A percentile compares a stretch with the other conserved stretches of the same genome.
Evolutionary conservation across 2,797 vertebrate species (phyloP).

Genomic region (Clarias platycephalus): DNA sequence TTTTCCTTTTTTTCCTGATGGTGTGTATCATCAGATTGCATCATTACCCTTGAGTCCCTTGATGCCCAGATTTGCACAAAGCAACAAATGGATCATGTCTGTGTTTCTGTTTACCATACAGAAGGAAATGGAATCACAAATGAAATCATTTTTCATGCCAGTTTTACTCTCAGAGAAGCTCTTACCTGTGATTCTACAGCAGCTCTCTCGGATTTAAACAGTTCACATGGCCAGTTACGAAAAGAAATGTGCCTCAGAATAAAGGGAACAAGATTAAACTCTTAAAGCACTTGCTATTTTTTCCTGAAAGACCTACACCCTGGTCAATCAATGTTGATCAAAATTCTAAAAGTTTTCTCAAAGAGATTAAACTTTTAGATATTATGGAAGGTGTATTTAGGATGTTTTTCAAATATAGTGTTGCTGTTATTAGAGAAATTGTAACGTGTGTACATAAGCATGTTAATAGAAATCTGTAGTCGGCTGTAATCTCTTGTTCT

Average conservation of each 20-base stretch:
- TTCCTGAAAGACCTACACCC: neutral
- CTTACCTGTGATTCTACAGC: neutral
- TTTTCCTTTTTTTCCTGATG: neutral
- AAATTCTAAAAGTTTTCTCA: neutral
- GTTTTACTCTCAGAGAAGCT: neutral
- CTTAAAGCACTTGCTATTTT: neutral
- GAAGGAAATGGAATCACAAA: conserved; percentile 9
- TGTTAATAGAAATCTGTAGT: neutral
- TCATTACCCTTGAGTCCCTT: conserved; percentile 4
- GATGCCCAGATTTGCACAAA: neutral
- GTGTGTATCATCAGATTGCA: neutral
- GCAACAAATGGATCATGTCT: neutral
- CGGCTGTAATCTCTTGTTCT: neutral
- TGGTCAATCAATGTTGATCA: neutral
- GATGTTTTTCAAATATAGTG: neutral
- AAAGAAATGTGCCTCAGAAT: neutral
- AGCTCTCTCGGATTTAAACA: neutral
- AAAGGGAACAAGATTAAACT: neutral
- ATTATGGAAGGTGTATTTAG: neutral
- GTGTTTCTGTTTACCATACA: conserved; percentile 1
- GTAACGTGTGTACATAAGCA: neutral
- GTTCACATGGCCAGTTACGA: neutral
- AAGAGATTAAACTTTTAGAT: neutral
- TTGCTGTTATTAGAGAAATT: neutral
- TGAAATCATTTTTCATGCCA: neutral